Evolutionary conservation across 2,113 vertebrate species (phyloP), one percentile per base, ranked within the genome.

Genomic region (Falco punctatus): DNA sequence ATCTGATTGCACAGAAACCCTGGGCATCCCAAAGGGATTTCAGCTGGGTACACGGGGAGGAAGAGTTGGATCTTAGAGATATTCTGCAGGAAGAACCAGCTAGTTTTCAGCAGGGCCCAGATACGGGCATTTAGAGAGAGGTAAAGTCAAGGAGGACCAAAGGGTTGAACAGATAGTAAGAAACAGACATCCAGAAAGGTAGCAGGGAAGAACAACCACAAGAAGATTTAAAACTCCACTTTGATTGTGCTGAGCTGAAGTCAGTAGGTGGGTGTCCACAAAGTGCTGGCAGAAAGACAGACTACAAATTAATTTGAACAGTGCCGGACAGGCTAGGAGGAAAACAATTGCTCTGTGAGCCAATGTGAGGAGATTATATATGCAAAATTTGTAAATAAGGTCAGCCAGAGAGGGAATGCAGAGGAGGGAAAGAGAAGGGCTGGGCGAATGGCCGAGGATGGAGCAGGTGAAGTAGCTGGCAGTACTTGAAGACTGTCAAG

Each of bases 351-450:
- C 55, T 91, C 46, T 54, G 44, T 74, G 83, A 89, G 86, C 54
- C 72, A 95, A 35, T 35, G 35, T 35, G 35, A 86, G 72, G 75
- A 77, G 72, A 81, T 46, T 62, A 83, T 52, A 73, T 35, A 81
- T 88, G 94, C 91, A 88, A 66, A 80, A 70, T 58, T 73, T 69
- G 91, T 88, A 96, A 95, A 94, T 91, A 83, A 96, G 86, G 92
- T 97, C 92, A 96, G 83, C 30, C n/a, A 3, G 8, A 91, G 51
- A 88, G 33, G 55, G 72, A 93, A 83, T 1, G 4, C 35, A 65
- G 74, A 65, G 58, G 33, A 72, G 44, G 58, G 74, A 64, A 61
- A 69, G 54, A 86, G 62, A 27, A 80, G 69, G 69, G 69, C 69
- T 84, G 69, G 92, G 84, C n/a, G 0, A 66, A 49, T 5, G 33